Evolutionary conservation across 1,140 invertebrate species (phyloP).

Genomic region (Habropoda laboriosa): DNA sequence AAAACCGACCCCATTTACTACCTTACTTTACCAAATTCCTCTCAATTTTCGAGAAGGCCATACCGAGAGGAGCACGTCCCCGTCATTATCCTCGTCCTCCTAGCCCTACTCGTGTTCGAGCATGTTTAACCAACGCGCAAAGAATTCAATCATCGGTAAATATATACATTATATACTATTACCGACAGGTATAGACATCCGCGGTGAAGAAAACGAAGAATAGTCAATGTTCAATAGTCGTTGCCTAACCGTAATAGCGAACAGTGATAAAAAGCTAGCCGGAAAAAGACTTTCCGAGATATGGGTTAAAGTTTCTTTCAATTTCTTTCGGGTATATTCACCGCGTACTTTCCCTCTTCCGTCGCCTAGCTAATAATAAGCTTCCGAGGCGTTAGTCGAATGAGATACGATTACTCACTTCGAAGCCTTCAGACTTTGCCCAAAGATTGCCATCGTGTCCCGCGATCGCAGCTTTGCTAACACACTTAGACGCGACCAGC

Average conservation of each 20-base stretch:
- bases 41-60: not conserved
- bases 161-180: not conserved
- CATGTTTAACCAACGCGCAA: not conserved
- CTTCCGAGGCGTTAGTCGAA: constrained; percentile 19
- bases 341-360: constrained; percentile 35
- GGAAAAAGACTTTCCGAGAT: not conserved
- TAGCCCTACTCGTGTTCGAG: too few species aligned
- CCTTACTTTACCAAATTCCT: not conserved
- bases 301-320: too few species aligned
- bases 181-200: not conserved
- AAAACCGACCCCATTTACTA: not conserved
- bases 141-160: not conserved
- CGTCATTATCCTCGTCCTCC: too few species aligned
- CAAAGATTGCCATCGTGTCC: constrained; percentile 97
- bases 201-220: not conserved
- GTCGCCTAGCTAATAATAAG: constrained; percentile 11
- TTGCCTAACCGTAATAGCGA: not conserved
- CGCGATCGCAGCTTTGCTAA: constrained; percentile 95
- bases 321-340: not conserved
- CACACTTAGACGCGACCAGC: constrained; percentile 95
- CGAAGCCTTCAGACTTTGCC: constrained; percentile 96
- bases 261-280: not conserved
- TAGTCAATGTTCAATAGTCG: constrained; percentile 6
- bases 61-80: too few species aligned
- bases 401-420: constrained; percentile 89